Evolutionary conservation across 2,888 invertebrate genomes (phyloP).

Genomic region (Scaptomyza flava): DNA sequence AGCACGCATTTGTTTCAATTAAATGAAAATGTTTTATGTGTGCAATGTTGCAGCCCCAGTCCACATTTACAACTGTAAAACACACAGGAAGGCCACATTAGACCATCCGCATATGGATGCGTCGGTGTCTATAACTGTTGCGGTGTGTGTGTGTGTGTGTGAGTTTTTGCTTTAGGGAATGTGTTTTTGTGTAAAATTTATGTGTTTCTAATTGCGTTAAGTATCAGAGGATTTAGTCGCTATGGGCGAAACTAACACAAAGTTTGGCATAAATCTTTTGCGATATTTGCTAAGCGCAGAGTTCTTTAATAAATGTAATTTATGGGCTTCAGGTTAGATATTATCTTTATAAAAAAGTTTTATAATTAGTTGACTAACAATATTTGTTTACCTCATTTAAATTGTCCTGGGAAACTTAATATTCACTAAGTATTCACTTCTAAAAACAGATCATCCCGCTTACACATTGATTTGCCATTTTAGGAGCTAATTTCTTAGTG

Average conservation of each 20-base stretch:
- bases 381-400: background rate
- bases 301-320: background rate
- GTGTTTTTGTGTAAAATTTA: constrained; percentile 19
- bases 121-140: background rate
- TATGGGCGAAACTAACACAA: background rate
- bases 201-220: constrained; percentile 44
- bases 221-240: constrained; percentile 9
- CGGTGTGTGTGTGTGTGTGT: constrained; percentile 3
- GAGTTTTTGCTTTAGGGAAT: constrained; percentile 1
- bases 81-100: constrained; percentile 58
- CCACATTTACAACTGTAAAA: constrained; percentile 49
- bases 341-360: background rate
- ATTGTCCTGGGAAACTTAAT: background rate
- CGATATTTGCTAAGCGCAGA: background rate
- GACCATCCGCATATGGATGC: constrained; percentile 15
- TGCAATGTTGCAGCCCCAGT: constrained; percentile 33
- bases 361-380: background rate
- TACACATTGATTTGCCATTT: background rate
- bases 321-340: background rate
- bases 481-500: constrained; percentile 21
- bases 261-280: constrained; percentile 1
- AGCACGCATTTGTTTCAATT: constrained; percentile 80
- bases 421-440: background rate
- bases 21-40: constrained; percentile 77
- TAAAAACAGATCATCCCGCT: background rate